Percentiles rank a stretch among this genome's conserved stretches.
phyloP scores from a whole-genome alignment of 1,140 invertebrate species.

The Reticulitermes speratus region DNA sequence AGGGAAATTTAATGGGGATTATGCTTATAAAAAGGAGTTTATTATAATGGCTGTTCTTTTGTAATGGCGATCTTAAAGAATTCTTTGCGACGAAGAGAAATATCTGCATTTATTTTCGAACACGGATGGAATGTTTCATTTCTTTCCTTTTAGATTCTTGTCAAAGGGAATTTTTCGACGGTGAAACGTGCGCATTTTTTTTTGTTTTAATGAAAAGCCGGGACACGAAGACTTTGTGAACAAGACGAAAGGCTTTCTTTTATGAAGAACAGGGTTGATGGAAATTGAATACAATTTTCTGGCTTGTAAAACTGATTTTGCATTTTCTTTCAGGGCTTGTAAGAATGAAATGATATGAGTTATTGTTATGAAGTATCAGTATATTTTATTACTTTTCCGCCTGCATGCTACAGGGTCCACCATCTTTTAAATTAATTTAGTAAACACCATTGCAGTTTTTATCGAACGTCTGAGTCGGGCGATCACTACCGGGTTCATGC shows the following conservation, averaged over 20 bases:
- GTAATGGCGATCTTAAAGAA: not conserved
- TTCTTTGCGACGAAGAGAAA: not conserved
- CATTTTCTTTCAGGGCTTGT: not conserved
- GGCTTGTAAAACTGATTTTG: not conserved
- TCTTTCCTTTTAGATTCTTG: not conserved
- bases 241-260: not conserved
- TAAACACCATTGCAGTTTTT: too few relatives aligned
- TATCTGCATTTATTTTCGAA: slow-evolving; percentile 1
- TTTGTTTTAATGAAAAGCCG: slow-evolving; percentile 4
- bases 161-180: not conserved
- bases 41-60: not conserved
- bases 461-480: too few relatives aligned
- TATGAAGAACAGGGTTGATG: not conserved
- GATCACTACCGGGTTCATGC: too few relatives aligned
- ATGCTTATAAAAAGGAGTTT: not conserved
- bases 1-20: not conserved
- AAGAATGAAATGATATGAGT: not conserved
- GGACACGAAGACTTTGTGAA: not conserved
- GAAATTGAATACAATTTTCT: not conserved
- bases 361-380: not conserved
- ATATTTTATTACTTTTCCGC: not conserved
- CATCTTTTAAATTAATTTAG: too few relatives aligned
- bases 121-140: not conserved
- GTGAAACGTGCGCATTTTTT: not conserved
- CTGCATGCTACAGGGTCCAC: too few relatives aligned